Conservation (phyloP, 2,113 vertebrate genomes). For the Dipodomys stephensi region DNA sequence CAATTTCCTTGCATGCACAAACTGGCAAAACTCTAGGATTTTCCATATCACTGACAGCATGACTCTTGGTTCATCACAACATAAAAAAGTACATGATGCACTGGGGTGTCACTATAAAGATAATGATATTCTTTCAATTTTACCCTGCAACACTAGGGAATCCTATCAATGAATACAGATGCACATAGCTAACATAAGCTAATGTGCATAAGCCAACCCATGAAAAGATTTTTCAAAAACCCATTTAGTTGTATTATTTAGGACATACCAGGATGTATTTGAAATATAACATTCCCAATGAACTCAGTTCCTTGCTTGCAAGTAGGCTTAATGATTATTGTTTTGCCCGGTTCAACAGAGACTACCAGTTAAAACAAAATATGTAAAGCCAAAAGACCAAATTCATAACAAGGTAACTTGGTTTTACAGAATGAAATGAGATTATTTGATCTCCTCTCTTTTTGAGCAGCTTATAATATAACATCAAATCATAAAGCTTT, state of each 20-base stretch:
- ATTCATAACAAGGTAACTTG: not conserved
- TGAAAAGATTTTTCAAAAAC: slow-evolving; percentile 45
- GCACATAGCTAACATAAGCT: slow-evolving; percentile 35
- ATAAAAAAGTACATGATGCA: slow-evolving; percentile 43
- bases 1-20: slow-evolving; percentile 12
- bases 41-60: slow-evolving; percentile 39
- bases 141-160: slow-evolving; percentile 48
- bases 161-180: slow-evolving; percentile 64
- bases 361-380: not conserved
- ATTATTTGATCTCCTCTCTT: not conserved
- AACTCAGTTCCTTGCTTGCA: slow-evolving; percentile 29
- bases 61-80: slow-evolving; percentile 43
- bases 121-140: slow-evolving; percentile 61
- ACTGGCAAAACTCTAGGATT: slow-evolving; percentile 51
- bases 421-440: not conserved
- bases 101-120: slow-evolving; percentile 56
- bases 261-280: not conserved
- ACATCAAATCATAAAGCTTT: not conserved
- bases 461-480: not conserved
- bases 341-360: not conserved
- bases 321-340: slow-evolving; percentile 40
- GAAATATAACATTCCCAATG: slow-evolving; percentile 42
- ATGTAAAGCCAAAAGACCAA: not conserved
- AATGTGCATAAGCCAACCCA: slow-evolving; percentile 32
- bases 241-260: slow-evolving; percentile 48